Evolutionary conservation across 2,888 invertebrate genomes (phyloP), one percentile per base, ranked within the genome.

Genomic region (Elgonia sp.): DNA sequence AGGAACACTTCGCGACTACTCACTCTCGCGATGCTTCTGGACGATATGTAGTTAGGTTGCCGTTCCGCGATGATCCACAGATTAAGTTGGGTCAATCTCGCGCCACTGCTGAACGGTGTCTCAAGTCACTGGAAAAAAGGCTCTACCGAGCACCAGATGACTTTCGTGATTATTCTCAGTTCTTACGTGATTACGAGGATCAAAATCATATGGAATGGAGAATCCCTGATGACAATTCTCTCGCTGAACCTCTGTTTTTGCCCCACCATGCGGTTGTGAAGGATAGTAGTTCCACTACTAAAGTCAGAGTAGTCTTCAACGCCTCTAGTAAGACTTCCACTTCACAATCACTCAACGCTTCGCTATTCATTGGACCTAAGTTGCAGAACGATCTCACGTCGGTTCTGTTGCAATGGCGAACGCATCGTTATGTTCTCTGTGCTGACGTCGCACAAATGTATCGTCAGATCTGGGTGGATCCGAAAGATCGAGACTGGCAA

Each of bases 221-320:
- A 5, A 3, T 5, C 1, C 5, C 29, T 5, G 29, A 29, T 5
- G 29, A 29, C 5, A 1, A 29, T 5, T 29, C 29, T 1, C 1
- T 29, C 29, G 5, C 3, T 29, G 29, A 29, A 5, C 29, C 29
- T 1, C 29, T 29, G 29, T 29, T 29, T 5, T 5, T 29, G 29
- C 29, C 29, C 3, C 60, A 60, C 21, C 60, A 60, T 12, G 60
- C n/a, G 4, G 29, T 60, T 12, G 1, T 60, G 6, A 20, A 21
- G 7, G 21, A 10, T 4, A 1, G 10, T 14, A 60, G 21, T 8
- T 12, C 60, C 0, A 60, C 60, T 5, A 60, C 60, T 3, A 60
- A 60, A 60, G n/a, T 60, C 10, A 20, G 60, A 7, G 60, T 60
- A 3, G 60, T 60, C 21, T 60, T 60, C 10, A 60, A 60, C 21